phyloP scores from a whole-genome alignment of 1,140 invertebrate species.

The Drosophila insularis region DNA sequence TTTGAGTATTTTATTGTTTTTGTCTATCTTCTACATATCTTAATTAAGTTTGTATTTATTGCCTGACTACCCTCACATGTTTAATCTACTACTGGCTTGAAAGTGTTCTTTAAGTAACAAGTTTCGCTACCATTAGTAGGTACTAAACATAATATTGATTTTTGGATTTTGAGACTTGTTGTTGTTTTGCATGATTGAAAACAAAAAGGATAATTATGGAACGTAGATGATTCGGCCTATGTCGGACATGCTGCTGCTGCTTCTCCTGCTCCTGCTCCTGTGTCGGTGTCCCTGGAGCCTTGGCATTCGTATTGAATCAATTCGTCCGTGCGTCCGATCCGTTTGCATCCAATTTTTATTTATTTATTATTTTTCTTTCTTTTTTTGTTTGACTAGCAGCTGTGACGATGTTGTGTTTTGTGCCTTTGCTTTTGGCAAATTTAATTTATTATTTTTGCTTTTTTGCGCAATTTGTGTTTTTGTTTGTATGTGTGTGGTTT shows the following conservation, averaged over 20 bases:
- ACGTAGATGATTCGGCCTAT: not conserved
- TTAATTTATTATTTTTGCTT: not conserved
- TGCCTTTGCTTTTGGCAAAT: constrained; percentile 17
- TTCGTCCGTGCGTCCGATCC: not conserved
- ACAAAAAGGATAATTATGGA: not conserved
- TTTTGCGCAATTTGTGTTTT: constrained; percentile 10
- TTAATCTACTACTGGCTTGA: not conserved
- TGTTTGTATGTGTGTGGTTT: constrained; percentile 1
- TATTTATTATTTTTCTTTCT: not conserved
- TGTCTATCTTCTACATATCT: not conserved
- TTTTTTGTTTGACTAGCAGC: not conserved
- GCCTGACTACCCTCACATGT: not conserved
- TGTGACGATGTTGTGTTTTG: constrained; percentile 9
- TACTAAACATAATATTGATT: not conserved
- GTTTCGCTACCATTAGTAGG: not conserved
- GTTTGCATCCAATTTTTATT: not conserved
- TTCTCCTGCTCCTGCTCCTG: not conserved
- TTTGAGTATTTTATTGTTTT: not conserved
- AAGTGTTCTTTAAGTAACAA: constrained; percentile 6
- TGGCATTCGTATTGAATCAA: not conserved
- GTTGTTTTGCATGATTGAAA: not conserved
- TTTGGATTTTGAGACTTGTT: constrained; percentile 3
- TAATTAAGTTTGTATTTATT: constrained; percentile 8
- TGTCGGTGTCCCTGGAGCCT: not conserved
- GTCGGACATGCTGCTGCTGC: not conserved